Conservation (phyloP, 2,113 vertebrate species). For the Coryphaenoides rupestris region DNA sequence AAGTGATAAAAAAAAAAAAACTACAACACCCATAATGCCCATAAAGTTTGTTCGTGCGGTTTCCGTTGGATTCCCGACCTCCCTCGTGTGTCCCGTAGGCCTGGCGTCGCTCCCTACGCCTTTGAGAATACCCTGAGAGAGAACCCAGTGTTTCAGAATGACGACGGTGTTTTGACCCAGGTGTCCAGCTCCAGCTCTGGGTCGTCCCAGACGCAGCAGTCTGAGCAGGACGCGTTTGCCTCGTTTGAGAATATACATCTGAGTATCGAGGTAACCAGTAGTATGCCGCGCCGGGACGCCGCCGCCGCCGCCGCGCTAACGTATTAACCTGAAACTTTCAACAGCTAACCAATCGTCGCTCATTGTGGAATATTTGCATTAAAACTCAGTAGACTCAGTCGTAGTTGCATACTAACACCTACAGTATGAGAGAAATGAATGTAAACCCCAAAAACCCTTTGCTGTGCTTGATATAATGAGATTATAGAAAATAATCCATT, state of each 20-base stretch:
- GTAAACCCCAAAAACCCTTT: too few species aligned
- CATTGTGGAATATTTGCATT: background rate
- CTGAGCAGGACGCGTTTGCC: constrained; percentile 63
- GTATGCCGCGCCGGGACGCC: too few species aligned
- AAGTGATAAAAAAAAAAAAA: too few species aligned
- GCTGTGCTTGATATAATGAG: too few species aligned
- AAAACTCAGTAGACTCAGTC: too few species aligned
- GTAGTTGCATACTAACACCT: too few species aligned
- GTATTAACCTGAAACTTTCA: constrained; percentile 35
- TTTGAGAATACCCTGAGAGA: constrained; percentile 75
- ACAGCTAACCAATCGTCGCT: constrained; percentile 7
- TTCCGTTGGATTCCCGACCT: too few species aligned
- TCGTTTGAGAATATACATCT: constrained; percentile 71
- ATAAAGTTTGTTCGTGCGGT: too few species aligned
- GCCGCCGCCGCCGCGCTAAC: too few species aligned
- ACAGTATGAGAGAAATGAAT: too few species aligned
- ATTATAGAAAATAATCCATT: too few species aligned
- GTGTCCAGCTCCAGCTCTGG: constrained; percentile 70
- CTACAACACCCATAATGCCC: too few species aligned
- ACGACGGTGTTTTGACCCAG: constrained; percentile 71
- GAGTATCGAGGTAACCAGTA: constrained; percentile 71
- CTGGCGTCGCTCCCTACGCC: constrained; percentile 66
- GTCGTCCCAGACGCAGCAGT: constrained; percentile 63
- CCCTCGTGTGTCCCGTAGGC: constrained; percentile 47
- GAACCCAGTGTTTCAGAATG: constrained; percentile 78